phyloP scores from a whole-genome alignment of 2,797 vertebrate genomes.

The Atherinosoma microstoma region DNA sequence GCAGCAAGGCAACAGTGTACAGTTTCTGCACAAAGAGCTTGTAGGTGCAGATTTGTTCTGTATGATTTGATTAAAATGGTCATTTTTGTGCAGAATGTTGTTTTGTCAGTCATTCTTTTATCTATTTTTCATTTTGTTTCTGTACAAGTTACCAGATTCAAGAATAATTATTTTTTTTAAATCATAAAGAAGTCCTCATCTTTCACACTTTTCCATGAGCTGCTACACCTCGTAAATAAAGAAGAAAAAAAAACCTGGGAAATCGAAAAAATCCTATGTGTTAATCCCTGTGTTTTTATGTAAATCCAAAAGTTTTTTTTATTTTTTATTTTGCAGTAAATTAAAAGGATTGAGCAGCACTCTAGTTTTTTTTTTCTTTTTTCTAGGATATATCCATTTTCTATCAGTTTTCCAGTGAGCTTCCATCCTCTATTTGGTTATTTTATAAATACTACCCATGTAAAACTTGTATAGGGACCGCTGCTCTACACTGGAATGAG shows the following conservation, averaged over 20 bases:
- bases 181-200: neutral
- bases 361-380: neutral
- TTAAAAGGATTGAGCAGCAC: neutral
- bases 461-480: constrained; percentile 28
- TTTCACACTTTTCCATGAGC: neutral
- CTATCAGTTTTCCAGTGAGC: neutral
- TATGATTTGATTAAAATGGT: neutral
- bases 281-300: constrained; percentile 42
- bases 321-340: neutral
- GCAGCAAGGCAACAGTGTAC: constrained; percentile 20
- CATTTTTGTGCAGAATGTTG: neutral
- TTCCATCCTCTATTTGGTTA: constrained; percentile 1
- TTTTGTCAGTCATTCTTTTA: neutral
- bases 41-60: neutral
- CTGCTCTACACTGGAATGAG: constrained; percentile 7
- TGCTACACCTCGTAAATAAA: neutral
- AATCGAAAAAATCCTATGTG: neutral
- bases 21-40: constrained; percentile 11
- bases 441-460: constrained; percentile 24
- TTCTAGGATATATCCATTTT: neutral
- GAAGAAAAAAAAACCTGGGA: neutral
- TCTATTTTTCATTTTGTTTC: neutral
- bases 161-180: neutral
- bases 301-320: neutral
- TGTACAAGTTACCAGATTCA: neutral